Percentiles rank a stretch among this genome's conserved stretches.
phyloP scores from a whole-genome alignment of 2,113 vertebrate species.

The Festucalex cinctus region DNA sequence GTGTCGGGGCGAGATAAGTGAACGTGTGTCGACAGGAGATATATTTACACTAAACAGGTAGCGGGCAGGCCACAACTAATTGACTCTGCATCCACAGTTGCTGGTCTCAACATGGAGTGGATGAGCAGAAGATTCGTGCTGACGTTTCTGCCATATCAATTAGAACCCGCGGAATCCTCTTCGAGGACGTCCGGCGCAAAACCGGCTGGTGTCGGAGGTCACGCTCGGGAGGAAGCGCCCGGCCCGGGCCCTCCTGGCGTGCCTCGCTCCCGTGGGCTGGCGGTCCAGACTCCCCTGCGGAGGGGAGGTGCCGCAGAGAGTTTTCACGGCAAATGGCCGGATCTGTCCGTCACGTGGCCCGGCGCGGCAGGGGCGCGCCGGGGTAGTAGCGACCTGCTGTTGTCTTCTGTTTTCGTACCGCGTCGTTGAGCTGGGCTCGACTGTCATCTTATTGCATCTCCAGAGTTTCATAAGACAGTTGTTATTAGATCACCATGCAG shows the following conservation, averaged over 20 bases:
- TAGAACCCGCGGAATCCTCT: slow-evolving; percentile 69
- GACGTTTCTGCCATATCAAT: slow-evolving; percentile 78
- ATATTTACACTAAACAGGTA: slow-evolving; percentile 65
- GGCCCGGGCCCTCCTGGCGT: slow-evolving; percentile 57
- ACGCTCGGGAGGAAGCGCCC: slow-evolving; percentile 50
- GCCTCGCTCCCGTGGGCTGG: slow-evolving; percentile 67
- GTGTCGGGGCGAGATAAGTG: slow-evolving; percentile 68
- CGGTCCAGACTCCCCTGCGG: slow-evolving; percentile 68
- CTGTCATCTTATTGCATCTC: neutral
- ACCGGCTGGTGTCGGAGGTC: slow-evolving; percentile 69
- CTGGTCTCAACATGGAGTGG: slow-evolving; percentile 57
- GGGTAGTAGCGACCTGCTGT: slow-evolving; percentile 5
- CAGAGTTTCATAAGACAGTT: neutral
- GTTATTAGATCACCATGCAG: neutral
- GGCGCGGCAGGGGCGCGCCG: slow-evolving; percentile 47
- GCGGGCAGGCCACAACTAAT: slow-evolving; percentile 66
- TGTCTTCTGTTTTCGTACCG: slow-evolving; percentile 19
- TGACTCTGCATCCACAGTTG: slow-evolving; percentile 65
- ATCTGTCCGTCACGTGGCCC: slow-evolving; percentile 71
- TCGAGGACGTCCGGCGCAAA: slow-evolving; percentile 58
- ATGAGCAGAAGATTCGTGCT: slow-evolving; percentile 72
- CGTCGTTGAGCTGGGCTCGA: neutral
- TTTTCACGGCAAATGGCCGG: slow-evolving; percentile 59
- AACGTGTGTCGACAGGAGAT: slow-evolving; percentile 56
- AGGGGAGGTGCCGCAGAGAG: slow-evolving; percentile 75